Evolutionary conservation across 2,888 invertebrate species (phyloP).

Genomic region (Tipula lateralis): DNA sequence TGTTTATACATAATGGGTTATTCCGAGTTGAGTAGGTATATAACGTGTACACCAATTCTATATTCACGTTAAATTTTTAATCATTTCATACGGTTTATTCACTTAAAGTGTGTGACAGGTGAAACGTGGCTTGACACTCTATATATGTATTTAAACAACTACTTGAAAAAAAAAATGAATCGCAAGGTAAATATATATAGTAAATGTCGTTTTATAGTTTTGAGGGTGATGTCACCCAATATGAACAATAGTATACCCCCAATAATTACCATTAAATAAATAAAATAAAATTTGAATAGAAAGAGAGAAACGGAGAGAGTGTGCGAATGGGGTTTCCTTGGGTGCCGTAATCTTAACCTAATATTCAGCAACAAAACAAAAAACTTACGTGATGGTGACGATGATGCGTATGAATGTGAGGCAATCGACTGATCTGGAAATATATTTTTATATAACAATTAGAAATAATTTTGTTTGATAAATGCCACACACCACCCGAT

Average conservation of each 20-base stretch:
- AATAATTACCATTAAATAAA: not conserved
- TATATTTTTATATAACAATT: not conserved
- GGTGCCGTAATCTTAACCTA: not conserved
- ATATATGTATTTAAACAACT: not conserved
- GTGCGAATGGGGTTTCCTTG: not conserved
- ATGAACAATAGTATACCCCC: not conserved
- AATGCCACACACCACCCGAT: not conserved
- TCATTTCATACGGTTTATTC: not conserved
- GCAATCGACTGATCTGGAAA: conserved; percentile 19
- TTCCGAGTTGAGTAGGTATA: not conserved
- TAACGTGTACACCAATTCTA: not conserved
- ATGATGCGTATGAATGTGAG: conserved; percentile 1
- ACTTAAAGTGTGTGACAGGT: not conserved
- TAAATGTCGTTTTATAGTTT: not conserved
- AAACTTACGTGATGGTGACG: conserved; percentile 5
- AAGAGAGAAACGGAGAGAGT: too few relatives aligned
- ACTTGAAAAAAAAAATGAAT: not conserved
- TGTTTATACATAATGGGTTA: too few relatives aligned
- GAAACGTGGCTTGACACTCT: not conserved
- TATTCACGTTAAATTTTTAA: not conserved
- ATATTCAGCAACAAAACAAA: not conserved
- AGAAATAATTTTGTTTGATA: not conserved
- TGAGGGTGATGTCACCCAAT: not conserved
- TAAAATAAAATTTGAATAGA: not conserved
- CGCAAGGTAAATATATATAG: not conserved